Percentiles rank a stretch among this genome's conserved stretches.
Evolutionary conservation across 2,797 vertebrate genomes (phyloP).

Genomic region (Oreonectes daqikongensis): DNA sequence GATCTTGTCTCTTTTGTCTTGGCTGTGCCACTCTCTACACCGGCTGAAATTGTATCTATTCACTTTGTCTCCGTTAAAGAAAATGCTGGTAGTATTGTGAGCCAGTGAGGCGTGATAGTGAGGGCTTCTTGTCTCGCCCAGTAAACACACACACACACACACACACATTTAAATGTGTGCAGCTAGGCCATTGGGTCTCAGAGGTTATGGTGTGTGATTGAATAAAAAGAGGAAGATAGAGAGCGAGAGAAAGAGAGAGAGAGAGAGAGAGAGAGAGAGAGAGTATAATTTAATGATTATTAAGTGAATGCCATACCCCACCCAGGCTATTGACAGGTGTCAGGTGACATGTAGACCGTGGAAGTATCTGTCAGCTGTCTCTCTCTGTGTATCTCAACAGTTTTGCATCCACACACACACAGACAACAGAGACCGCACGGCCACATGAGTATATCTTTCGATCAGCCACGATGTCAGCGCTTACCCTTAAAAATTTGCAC

Average conservation of each 20-base stretch:
- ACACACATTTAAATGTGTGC: slow-evolving; percentile 78
- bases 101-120: slow-evolving; percentile 87
- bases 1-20: slow-evolving; percentile 97
- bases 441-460: slow-evolving; percentile 16
- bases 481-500: not conserved
- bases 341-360: slow-evolving; percentile 79
- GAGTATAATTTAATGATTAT: slow-evolving; percentile 85
- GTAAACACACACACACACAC: slow-evolving; percentile 56
- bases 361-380: slow-evolving; percentile 80
- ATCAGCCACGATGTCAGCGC: slow-evolving; percentile 11
- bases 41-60: slow-evolving; percentile 90
- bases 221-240: slow-evolving; percentile 20
- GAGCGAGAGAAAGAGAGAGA: slow-evolving; percentile 19
- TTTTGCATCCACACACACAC: slow-evolving; percentile 59
- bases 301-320: slow-evolving; percentile 67
- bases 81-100: slow-evolving; percentile 89
- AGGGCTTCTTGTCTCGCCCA: slow-evolving; percentile 71
- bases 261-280: slow-evolving; percentile 66
- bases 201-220: slow-evolving; percentile 67
- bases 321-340: slow-evolving; percentile 76
- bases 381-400: slow-evolving; percentile 69
- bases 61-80: slow-evolving; percentile 78
- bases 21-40: slow-evolving; percentile 74
- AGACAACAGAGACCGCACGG: slow-evolving; percentile 38
- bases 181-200: slow-evolving; percentile 87